phyloP scores from a whole-genome alignment of 2,797 vertebrate genomes.

The Poecilia velifera region DNA sequence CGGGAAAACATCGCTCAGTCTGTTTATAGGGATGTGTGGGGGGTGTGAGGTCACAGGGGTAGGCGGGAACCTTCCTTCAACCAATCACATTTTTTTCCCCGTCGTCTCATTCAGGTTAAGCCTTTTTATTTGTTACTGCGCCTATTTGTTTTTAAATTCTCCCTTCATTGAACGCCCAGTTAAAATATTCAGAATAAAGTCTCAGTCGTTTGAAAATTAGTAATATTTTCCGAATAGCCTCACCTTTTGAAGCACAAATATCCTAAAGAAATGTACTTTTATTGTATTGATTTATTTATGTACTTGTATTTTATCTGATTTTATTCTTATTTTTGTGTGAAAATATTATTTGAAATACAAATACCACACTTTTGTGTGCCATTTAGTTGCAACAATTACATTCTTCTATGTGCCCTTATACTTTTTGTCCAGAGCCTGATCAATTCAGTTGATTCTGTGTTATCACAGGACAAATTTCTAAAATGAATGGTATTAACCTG shows the following conservation, averaged over 20 bases:
- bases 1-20: accelerated
- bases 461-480: neutral
- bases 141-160: neutral
- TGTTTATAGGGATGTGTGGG: constrained; percentile 45
- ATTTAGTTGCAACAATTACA: neutral
- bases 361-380: too few species aligned
- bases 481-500: neutral
- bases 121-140: neutral
- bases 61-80: constrained; percentile 3
- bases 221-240: neutral
- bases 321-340: neutral
- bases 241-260: neutral
- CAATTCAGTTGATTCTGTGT: neutral
- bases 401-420: neutral
- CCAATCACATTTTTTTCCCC: constrained; percentile 39
- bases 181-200: neutral
- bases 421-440: neutral
- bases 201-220: neutral
- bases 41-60: constrained; percentile 13
- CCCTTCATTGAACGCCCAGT: neutral
- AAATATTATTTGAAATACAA: neutral
- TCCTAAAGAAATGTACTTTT: neutral
- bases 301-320: neutral
- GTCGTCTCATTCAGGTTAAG: accelerated
- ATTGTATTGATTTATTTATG: neutral